Evolutionary conservation across 1,140 invertebrate genomes (phyloP), one percentile per base, ranked within the genome.

Genomic region (Holcopasites calliopsidis): DNA sequence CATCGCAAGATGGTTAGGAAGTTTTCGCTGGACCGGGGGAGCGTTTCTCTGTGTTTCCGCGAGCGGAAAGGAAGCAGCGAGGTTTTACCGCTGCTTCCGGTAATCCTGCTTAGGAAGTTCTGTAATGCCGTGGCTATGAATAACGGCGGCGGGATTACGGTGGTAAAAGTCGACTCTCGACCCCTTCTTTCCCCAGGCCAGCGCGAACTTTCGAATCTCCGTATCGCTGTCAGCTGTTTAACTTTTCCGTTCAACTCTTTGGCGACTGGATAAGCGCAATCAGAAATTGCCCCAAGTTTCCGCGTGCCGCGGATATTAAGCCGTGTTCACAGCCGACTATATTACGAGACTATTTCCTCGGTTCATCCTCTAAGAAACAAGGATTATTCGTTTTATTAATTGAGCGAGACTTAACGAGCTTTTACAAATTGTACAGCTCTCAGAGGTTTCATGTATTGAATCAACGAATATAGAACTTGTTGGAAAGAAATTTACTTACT

Each of bases 51-150:
- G 44, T 77, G 69, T 79, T 79, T 82, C 42, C 23, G 6, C 28
- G 23, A 49, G n/a, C 21, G 35, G 18, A 16, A 64, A 16, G 47
- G 54, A 40, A 62, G 52, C 28, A 55, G 73, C 13, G 28, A 61
- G 61, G 72, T 80, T 44, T n/a, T 71, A 69, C 52, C 62, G 71
- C 60, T 70, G 66, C 69, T 82, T 77, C 55, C 74, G 42, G 80
- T 84, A 84, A 84, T 84, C 82, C 77, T 82, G 82, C 77, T 84
- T 84, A 82, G 73, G 77, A 82, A 80, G 65, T 82, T 72, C 65
- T 65, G 66, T 82, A 84, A 84, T 77, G 68, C 80, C 58, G 54
- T 44, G 42, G 80, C 82, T 79, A 84, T 82, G 82, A 83, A 83
- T 83, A 83, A 83, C 80, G 82, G 71, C 80, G 82, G 71, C 49